Evolutionary conservation across 2,888 invertebrate species (phyloP).

Genomic region (Chymomyza fuscimana): DNA sequence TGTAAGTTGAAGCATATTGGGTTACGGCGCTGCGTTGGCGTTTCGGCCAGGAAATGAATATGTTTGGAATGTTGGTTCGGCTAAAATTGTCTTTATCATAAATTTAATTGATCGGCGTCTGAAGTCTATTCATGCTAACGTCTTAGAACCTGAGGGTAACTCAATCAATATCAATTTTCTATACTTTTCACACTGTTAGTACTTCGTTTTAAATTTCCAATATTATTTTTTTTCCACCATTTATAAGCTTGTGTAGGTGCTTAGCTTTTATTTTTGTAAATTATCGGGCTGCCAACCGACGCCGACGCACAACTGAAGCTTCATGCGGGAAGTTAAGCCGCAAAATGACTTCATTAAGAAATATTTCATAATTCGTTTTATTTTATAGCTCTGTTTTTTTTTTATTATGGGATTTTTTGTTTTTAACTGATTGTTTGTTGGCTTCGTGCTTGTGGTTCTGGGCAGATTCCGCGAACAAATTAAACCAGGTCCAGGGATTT

Average conservation of each 20-base stretch:
- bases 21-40: conserved; percentile 41
- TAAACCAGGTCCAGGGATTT: conserved; percentile 39
- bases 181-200: conserved; percentile 1
- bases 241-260: conserved; percentile 47
- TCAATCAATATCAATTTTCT: conserved; percentile 6
- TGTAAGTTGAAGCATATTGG: conserved; percentile 13
- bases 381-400: conserved; percentile 17
- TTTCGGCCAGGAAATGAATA: conserved; percentile 46
- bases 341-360: conserved; percentile 69
- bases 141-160: neutral
- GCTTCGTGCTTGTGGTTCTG: neutral
- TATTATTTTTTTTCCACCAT: neutral
- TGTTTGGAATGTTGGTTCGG: neutral
- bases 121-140: neutral
- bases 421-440: conserved; percentile 3
- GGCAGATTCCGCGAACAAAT: conserved; percentile 65
- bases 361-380: conserved; percentile 55
- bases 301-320: conserved; percentile 25
- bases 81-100: neutral
- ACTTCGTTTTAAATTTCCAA: neutral
- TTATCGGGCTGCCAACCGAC: conserved; percentile 42
- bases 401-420: conserved; percentile 1
- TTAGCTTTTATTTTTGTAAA: conserved; percentile 50
- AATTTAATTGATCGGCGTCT: neutral
- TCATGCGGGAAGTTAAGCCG: conserved; percentile 54